These are phyloP conservation scores for Coenonympha glycerion DNA, from an alignment of 2,888 invertebrate species.

Conservation along the genomic window DNA sequence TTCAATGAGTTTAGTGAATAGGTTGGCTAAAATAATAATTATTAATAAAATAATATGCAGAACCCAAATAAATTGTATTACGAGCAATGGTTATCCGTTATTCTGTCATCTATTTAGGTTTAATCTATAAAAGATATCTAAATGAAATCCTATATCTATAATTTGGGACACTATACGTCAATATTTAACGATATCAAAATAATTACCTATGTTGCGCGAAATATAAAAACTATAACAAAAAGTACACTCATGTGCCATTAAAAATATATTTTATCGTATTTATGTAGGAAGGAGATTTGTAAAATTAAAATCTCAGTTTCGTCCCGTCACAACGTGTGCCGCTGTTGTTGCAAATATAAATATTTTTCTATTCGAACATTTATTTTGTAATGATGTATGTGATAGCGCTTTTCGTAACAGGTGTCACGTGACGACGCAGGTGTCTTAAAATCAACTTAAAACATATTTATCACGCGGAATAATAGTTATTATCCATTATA, in stretches of 20 bases:
- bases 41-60: constrained; percentile 1
- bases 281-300: constrained; percentile 10
- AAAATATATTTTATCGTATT: constrained; percentile 37
- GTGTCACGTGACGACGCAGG: constrained; percentile 51
- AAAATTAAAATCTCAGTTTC: constrained; percentile 26
- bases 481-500: constrained; percentile 74
- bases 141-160: background rate
- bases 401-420: constrained; percentile 59
- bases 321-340: constrained; percentile 26
- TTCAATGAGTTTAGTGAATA: constrained; percentile 1
- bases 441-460: constrained; percentile 65
- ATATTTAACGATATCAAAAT: too few relatives aligned
- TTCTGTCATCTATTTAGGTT: constrained; percentile 21
- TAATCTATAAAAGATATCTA: constrained; percentile 19
- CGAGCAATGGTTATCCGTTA: background rate
- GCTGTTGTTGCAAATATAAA: constrained; percentile 49
- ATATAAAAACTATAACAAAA: constrained; percentile 32
- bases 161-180: background rate
- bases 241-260: constrained; percentile 66
- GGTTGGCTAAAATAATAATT: constrained; percentile 6
- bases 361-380: constrained; percentile 62
- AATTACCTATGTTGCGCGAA: too few relatives aligned
- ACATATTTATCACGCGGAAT: constrained; percentile 72
- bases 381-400: constrained; percentile 54
- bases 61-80: background rate